These are phyloP conservation scores for Idaea biselata DNA, from an alignment of 2,888 invertebrate genomes.

Conservation along the genomic window DNA sequence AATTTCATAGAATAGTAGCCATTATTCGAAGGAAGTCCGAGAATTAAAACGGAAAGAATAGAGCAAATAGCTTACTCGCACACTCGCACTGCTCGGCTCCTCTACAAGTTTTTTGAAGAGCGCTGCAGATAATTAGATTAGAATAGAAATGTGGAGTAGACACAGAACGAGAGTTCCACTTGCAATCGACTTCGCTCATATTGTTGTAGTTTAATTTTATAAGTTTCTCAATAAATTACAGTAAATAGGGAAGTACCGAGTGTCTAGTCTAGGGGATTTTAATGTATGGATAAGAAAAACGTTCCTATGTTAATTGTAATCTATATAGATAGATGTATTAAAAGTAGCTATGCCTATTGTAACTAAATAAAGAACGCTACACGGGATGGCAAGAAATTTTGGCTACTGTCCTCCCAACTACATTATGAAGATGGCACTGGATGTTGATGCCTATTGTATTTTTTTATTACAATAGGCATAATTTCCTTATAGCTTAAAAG, in stretches of 20 bases:
- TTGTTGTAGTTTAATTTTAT: conserved; percentile 13
- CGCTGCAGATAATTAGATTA: conserved; percentile 69
- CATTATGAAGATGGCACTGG: too few relatives aligned
- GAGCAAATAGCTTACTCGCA: conserved; percentile 55
- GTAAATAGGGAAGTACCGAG: not conserved
- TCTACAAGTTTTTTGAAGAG: conserved; percentile 62
- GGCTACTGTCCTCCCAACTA: too few relatives aligned
- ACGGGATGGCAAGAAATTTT: too few relatives aligned
- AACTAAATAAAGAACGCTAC: too few relatives aligned
- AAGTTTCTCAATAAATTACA: not conserved
- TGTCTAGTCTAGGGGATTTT: not conserved
- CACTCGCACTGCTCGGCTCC: conserved; percentile 37
- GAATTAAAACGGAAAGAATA: conserved; percentile 49
- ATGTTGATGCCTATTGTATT: too few relatives aligned
- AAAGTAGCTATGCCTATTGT: too few relatives aligned
- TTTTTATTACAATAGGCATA: too few relatives aligned
- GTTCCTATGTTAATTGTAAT: too few relatives aligned
- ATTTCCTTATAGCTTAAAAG: too few relatives aligned
- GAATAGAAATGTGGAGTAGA: conserved; percentile 52
- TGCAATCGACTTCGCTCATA: conserved; percentile 34
- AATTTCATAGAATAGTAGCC: conserved; percentile 40
- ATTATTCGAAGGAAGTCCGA: conserved; percentile 40
- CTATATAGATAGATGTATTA: too few relatives aligned
- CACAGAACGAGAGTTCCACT: conserved; percentile 38
- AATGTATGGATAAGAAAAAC: not conserved